Conservation (phyloP, 2,888 invertebrate genomes). For the Chrysopilus asiliformis region DNA sequence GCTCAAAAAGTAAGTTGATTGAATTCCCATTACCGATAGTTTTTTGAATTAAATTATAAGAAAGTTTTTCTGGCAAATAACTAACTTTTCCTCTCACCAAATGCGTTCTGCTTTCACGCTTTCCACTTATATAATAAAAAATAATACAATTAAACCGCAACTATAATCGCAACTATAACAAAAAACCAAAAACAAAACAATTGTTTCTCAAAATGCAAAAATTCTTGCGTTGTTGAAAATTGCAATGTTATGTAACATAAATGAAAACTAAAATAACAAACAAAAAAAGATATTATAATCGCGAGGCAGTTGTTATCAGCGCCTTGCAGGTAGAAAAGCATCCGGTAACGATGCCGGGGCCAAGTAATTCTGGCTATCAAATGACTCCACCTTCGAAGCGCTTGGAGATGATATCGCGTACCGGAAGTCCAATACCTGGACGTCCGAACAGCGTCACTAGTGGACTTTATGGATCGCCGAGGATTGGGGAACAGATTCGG, state of each 20-base stretch:
- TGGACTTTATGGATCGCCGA: constrained; percentile 44
- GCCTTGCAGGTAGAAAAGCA: constrained; percentile 87
- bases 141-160: constrained; percentile 5
- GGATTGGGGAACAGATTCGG: constrained; percentile 41
- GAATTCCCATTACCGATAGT: background rate
- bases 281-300: constrained; percentile 82
- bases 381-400: constrained; percentile 56
- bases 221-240: background rate
- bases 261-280: too few species aligned
- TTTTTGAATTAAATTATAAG: background rate
- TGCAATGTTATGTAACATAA: too few species aligned
- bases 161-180: constrained; percentile 1
- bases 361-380: constrained; percentile 49
- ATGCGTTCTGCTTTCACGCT: constrained; percentile 15
- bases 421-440: constrained; percentile 43
- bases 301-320: constrained; percentile 84
- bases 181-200: constrained; percentile 2
- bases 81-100: constrained; percentile 5
- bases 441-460: constrained; percentile 49
- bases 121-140: constrained; percentile 11
- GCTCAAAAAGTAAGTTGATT: constrained; percentile 66
- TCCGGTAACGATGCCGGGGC: constrained; percentile 78
- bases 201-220: background rate
- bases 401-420: constrained; percentile 30
- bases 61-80: background rate